Base-by-base conservation (phyloP, 2,113 vertebrate species). In the Microcebus jonahi region DNA sequence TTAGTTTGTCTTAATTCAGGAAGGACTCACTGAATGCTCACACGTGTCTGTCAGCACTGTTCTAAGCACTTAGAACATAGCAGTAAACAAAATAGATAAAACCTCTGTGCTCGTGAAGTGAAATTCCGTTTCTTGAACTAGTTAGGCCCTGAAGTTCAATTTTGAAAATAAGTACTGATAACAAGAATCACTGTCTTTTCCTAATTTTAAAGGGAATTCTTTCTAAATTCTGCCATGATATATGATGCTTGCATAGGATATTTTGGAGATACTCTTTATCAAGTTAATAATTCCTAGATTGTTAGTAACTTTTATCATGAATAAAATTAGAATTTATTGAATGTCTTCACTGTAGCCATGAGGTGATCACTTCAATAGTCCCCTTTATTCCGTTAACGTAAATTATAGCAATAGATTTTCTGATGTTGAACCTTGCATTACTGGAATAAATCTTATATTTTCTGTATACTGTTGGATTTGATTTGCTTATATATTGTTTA, bases 121-220 rank as follows among this genome's bases (percentile, higher is more conserved):
- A 67, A 50, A 36, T 2, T 15, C 10, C 17, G 8, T 2, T 8
- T 36, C 8, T 0, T 14, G 59, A 57, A 12, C n/a, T 25, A 50
- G 8, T 48, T 18, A 4, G 15, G 39, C 4, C 27, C 59, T 5
- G 10, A 81, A 21, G 55, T 6, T 59, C 45, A 21, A 1, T 4
- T 8, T 2, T 8, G 18, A 4, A 57, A 13, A 50, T 25, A 7
- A 76, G 20, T 3, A 5, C 18, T 4, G 23, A 3, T 48, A 11
- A 31, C 6, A 57, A 25, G 21, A 36, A 15, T 23, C 48, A 17
- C 0, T 18, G 71, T 6, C 50, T 36, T 77, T 77, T 86, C n/a
- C 88, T 53, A 4, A 50, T 31, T 63, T 48, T 53, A 34, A 95
- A 88, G 45, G 55, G 53, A 31, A 29, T 15, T 57, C 42, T 76